Conservation (phyloP, 2,113 vertebrate genomes). For the Phrynosoma blainvillii region DNA sequence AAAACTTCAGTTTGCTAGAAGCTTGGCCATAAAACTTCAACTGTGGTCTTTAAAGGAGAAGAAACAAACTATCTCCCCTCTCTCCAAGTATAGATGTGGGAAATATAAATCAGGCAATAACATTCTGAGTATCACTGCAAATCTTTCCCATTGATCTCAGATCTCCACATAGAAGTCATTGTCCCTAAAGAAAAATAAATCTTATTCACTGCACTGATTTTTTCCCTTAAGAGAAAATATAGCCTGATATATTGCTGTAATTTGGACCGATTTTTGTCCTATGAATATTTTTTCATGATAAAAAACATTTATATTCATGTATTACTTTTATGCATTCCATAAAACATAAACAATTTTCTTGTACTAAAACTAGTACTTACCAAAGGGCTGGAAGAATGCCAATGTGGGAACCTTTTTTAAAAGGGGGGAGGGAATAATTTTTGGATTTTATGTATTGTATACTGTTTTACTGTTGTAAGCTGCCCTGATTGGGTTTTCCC, state of each 20-base stretch:
- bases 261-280: neutral
- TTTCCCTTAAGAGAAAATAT: neutral
- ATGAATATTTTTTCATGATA: neutral
- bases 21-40: neutral
- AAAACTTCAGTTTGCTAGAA: conserved; percentile 8
- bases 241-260: neutral
- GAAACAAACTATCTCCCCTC: neutral
- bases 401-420: neutral
- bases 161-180: neutral
- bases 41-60: neutral
- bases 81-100: too few species aligned
- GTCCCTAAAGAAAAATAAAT: neutral
- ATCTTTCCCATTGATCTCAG: neutral
- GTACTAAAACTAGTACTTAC: neutral
- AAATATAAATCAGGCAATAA: neutral
- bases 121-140: neutral
- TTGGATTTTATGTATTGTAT: too few species aligned
- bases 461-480: too few species aligned
- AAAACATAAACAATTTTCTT: neutral
- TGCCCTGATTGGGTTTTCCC: too few species aligned
- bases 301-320: neutral
- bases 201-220: neutral
- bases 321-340: neutral
- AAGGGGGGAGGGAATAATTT: too few species aligned
- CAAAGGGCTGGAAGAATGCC: neutral